Base-by-base conservation (phyloP, 1,140 invertebrate genomes). In the Solenopsis invicta region DNA sequence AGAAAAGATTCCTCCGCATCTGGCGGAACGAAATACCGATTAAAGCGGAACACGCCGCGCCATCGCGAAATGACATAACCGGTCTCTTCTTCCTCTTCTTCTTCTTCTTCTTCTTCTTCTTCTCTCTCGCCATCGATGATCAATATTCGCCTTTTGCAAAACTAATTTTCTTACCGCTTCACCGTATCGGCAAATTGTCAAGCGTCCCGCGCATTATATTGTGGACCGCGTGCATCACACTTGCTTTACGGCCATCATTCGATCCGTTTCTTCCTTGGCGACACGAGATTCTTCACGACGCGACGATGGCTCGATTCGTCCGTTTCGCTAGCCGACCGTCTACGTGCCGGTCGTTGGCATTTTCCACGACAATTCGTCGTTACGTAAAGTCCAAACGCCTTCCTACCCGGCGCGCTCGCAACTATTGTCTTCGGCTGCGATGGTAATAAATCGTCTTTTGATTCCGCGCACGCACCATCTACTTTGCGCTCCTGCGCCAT, bases 51-150 rank as follows among this genome's bases (percentile, higher is more conserved):
- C 81, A 41, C 80, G 50, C 48, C 52, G 52, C 34, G 6, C 34
- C 52, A 41, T 34, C n/a, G 50, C 81, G 34, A 71, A 74, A n/a
- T 90, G 89, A 90, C 88, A 90, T 76, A 85, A 90, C 89, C 88
- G 76, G 41, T 69, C 66, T n/a, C n/a, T n/a, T n/a, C n/a, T n/a
- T n/a, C n/a, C n/a, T n/a, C n/a, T n/a, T n/a, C n/a, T n/a, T n/a
- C n/a, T n/a, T n/a, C n/a, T n/a, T n/a, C n/a, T n/a, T n/a, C n/a
- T n/a, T n/a, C n/a, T n/a, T n/a, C n/a, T 48, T 45, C 64, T 34
- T 9, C 10, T 67, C 61, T 34, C 37, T 52, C 16, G 50, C 48
- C 34, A 0, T 34, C 52, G 37, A 16, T 45, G 37, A 16, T 45
- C 74, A 29, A 76, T 61, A 76, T 61, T 67, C 45, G 12, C 54